phyloP scores from a whole-genome alignment of 2,113 vertebrate genomes.

The Heliornis fulica region DNA sequence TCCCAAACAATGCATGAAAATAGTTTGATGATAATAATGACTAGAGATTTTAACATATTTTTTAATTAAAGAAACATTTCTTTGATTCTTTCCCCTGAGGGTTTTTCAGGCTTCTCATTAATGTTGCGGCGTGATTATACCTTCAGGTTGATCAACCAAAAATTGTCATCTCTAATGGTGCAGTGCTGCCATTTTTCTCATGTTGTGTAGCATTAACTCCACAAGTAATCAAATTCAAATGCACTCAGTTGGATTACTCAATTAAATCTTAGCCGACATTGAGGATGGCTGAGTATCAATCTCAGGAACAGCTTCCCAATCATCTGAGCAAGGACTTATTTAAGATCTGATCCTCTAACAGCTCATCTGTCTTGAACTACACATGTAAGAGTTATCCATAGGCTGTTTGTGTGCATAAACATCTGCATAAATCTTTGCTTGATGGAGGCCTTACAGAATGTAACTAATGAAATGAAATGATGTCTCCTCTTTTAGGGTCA shows the following conservation, averaged over 20 bases:
- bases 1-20: background rate
- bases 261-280: conserved; percentile 18
- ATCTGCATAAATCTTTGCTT: background rate
- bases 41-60: background rate
- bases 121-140: background rate
- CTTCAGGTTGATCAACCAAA: conserved; percentile 23
- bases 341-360: background rate
- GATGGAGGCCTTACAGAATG: background rate
- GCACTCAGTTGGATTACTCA: background rate
- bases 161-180: conserved; percentile 3
- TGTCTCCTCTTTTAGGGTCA: background rate
- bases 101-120: background rate
- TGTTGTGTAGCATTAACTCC: conserved; percentile 7
- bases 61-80: conserved; percentile 13
- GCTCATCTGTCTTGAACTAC: background rate
- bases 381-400: background rate
- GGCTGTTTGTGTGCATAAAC: background rate
- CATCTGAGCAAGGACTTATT: background rate
- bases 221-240: conserved; percentile 20
- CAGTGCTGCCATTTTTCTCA: conserved; percentile 18
- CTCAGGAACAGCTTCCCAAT: conserved; percentile 7
- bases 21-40: background rate
- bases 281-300: background rate
- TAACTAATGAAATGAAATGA: background rate
- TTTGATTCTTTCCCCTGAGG: background rate